These are phyloP conservation scores for Formica aserva DNA, from an alignment of 2,888 invertebrate species.

Conservation along the genomic window DNA sequence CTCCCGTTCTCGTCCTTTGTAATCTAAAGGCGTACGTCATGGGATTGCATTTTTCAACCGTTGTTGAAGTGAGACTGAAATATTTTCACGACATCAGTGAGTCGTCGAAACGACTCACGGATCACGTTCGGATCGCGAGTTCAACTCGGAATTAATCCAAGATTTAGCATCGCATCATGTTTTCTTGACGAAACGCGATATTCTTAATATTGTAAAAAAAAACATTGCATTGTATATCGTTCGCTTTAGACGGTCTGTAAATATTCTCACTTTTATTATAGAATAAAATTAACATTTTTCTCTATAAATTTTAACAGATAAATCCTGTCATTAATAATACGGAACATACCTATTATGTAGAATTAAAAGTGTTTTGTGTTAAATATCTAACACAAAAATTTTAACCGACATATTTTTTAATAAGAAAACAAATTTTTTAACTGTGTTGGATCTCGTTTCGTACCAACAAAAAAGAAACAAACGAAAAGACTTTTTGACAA, in stretches of 20 bases:
- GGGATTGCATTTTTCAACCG: conserved; percentile 63
- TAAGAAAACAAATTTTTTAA: too few species aligned
- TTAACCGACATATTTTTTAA: too few species aligned
- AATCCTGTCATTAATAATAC: too few species aligned
- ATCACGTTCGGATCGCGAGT: not conserved
- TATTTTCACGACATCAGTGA: not conserved
- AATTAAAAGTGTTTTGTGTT: too few species aligned
- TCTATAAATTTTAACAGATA: too few species aligned
- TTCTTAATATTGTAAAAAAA: too few species aligned
- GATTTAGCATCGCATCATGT: not conserved
- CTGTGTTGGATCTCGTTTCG: not conserved
- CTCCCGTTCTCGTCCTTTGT: conserved; percentile 64
- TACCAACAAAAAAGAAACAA: not conserved
- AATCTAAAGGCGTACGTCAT: conserved; percentile 74
- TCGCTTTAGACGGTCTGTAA: not conserved
- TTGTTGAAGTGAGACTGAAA: conserved; percentile 5
- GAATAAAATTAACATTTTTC: too few species aligned
- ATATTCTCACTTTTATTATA: too few species aligned
- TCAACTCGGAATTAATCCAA: not conserved
- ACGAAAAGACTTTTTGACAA: not conserved
- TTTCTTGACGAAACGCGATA: too few species aligned
- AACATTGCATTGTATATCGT: too few species aligned
- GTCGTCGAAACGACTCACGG: not conserved
- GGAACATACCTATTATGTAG: too few species aligned
- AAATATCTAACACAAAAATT: too few species aligned